These are phyloP conservation scores for Pelvicachromis taeniatus DNA, from an alignment of 2,113 vertebrate genomes.

Conservation along the genomic window DNA sequence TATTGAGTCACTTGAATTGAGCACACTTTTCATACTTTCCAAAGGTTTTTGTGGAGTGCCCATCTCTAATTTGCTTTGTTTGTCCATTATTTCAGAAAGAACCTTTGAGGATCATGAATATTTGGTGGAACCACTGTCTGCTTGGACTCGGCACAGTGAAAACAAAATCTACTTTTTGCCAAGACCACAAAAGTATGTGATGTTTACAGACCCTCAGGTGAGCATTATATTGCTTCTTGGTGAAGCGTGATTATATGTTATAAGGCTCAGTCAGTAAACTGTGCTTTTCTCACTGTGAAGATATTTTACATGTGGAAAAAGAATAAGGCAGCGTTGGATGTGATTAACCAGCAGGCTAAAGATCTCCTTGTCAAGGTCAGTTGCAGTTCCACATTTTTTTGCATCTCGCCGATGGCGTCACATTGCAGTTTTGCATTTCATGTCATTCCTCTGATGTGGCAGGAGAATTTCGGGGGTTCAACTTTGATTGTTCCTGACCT, in stretches of 20 bases:
- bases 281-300: constrained; percentile 46
- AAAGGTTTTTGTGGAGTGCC: fast-evolving
- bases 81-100: constrained; percentile 76
- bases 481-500: constrained; percentile 83
- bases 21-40: background rate
- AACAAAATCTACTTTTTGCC: constrained; percentile 85
- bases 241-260: background rate
- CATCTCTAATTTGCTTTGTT: background rate
- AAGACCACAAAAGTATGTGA: constrained; percentile 83
- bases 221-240: background rate
- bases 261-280: background rate
- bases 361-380: constrained; percentile 83
- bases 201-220: constrained; percentile 94
- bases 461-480: constrained; percentile 89
- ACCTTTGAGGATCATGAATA: constrained; percentile 93
- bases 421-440: background rate
- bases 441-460: background rate
- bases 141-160: constrained; percentile 85
- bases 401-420: background rate
- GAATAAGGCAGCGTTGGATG: constrained; percentile 73
- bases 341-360: constrained; percentile 76
- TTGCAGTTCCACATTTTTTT: background rate
- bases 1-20: background rate
- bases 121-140: constrained; percentile 83
- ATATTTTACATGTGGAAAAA: constrained; percentile 84